These are phyloP conservation scores for Ciona savignyi DNA, from an alignment of 23 tunicate species.

Conservation along the genomic window DNA sequence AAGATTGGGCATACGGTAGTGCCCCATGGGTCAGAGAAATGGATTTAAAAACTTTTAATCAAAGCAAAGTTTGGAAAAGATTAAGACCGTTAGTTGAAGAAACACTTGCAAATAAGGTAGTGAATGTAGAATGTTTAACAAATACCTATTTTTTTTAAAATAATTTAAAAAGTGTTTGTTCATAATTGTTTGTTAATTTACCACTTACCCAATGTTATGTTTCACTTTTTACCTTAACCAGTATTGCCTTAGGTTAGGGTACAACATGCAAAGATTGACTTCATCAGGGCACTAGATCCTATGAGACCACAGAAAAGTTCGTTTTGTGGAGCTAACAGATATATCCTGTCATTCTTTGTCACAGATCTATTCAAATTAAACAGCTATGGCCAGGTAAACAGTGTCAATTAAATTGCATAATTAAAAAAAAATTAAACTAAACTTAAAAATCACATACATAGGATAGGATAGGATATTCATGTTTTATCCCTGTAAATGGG, in stretches of 20 bases:
- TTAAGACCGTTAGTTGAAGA: slow-evolving; percentile 22
- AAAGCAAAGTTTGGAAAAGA: slow-evolving; percentile 14
- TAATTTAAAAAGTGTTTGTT: background rate
- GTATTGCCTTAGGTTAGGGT: slow-evolving; percentile 2
- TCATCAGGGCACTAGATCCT: slow-evolving; percentile 22
- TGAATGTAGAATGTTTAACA: too few species aligned
- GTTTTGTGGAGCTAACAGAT: slow-evolving; percentile 19
- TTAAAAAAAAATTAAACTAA: too few species aligned
- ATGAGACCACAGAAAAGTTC: slow-evolving; percentile 9
- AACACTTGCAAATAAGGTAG: slow-evolving; percentile 8
- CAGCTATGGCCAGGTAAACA: slow-evolving; percentile 75
- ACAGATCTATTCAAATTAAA: slow-evolving; percentile 40
- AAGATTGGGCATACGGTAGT: slow-evolving; percentile 15
- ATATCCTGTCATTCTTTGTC: slow-evolving; percentile 42
- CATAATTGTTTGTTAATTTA: background rate
- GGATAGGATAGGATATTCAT: too few species aligned
- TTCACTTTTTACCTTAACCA: background rate
- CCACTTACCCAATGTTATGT: background rate
- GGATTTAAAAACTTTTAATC: background rate
- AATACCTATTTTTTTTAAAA: background rate
- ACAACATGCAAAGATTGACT: slow-evolving; percentile 21
- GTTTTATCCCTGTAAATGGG: too few species aligned
- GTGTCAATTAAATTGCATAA: too few species aligned
- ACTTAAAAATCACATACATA: too few species aligned
- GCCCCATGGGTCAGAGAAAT: slow-evolving; percentile 35